Conservation (phyloP, 1,140 invertebrate species). For the Drosophila navojoa region DNA sequence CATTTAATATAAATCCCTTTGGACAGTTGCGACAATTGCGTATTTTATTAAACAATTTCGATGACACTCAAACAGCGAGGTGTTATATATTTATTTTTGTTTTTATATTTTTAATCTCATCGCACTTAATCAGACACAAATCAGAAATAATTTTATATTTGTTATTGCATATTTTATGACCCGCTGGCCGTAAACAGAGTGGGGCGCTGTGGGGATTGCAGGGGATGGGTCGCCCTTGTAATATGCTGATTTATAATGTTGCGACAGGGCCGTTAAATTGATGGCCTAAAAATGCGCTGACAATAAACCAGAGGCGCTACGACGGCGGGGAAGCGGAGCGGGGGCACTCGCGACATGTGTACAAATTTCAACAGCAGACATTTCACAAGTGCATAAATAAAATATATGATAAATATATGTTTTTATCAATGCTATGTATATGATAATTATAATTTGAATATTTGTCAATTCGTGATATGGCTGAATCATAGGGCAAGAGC, state of each 20-base stretch:
- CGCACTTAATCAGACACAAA: slow-evolving; percentile 63
- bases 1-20: neutral
- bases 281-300: slow-evolving; percentile 45
- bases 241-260: slow-evolving; percentile 68
- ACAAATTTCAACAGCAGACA: slow-evolving; percentile 52
- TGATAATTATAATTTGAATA: slow-evolving; percentile 38
- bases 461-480: slow-evolving; percentile 58
- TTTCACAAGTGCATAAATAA: slow-evolving; percentile 15
- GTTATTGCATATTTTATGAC: slow-evolving; percentile 51
- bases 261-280: slow-evolving; percentile 38
- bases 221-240: slow-evolving; percentile 11
- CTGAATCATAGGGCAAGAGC: slow-evolving; percentile 31
- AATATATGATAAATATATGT: slow-evolving; percentile 12
- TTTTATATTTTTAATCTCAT: slow-evolving; percentile 49
- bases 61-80: slow-evolving; percentile 21
- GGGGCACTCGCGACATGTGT: slow-evolving; percentile 30
- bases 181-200: slow-evolving; percentile 45
- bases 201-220: no score
- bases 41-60: slow-evolving; percentile 32
- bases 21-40: slow-evolving; percentile 9
- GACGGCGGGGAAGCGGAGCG: no score
- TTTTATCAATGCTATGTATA: slow-evolving; percentile 6
- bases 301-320: slow-evolving; percentile 43
- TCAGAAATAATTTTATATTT: slow-evolving; percentile 32
- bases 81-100: slow-evolving; percentile 19